A percentile compares a stretch with the other conserved stretches of the same genome.
phyloP scores from a whole-genome alignment of 2,113 vertebrate species.

The Mobula hypostoma region DNA sequence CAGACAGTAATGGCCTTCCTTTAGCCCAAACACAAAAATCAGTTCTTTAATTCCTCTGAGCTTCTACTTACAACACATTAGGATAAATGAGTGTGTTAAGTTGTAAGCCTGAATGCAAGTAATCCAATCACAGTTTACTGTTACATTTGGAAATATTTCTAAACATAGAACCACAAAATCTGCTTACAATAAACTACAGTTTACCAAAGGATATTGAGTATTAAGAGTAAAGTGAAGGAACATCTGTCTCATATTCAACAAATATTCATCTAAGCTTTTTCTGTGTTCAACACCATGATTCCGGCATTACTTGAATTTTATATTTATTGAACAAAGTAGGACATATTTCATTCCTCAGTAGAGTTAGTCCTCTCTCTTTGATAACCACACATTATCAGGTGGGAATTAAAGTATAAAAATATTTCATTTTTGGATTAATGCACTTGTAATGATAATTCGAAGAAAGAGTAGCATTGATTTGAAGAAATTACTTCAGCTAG shows the following conservation, averaged over 20 bases:
- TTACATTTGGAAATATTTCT: constrained; percentile 12
- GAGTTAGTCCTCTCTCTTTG: background rate
- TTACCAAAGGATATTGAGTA: constrained; percentile 17
- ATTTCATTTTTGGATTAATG: background rate
- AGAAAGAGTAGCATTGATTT: background rate
- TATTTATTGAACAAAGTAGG: background rate
- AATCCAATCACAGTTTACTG: background rate
- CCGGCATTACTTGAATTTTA: background rate
- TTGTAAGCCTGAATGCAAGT: background rate
- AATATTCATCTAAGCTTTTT: background rate
- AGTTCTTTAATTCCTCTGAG: background rate
- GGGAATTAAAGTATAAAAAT: background rate
- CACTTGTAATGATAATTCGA: background rate
- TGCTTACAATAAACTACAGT: constrained; percentile 10
- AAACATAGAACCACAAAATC: background rate
- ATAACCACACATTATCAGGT: background rate
- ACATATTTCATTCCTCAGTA: background rate
- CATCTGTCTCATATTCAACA: background rate
- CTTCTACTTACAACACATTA: background rate
- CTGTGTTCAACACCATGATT: background rate
- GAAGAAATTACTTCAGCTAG: background rate
- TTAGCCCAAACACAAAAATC: background rate
- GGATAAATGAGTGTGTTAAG: background rate
- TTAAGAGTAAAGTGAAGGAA: constrained; percentile 20
- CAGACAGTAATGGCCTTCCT: background rate